Percentiles rank a stretch among this genome's conserved stretches.
Conservation (phyloP, 30 jellyfish, hydroid and myxozoan genomes). For the Turritopsis rubra region DNA sequence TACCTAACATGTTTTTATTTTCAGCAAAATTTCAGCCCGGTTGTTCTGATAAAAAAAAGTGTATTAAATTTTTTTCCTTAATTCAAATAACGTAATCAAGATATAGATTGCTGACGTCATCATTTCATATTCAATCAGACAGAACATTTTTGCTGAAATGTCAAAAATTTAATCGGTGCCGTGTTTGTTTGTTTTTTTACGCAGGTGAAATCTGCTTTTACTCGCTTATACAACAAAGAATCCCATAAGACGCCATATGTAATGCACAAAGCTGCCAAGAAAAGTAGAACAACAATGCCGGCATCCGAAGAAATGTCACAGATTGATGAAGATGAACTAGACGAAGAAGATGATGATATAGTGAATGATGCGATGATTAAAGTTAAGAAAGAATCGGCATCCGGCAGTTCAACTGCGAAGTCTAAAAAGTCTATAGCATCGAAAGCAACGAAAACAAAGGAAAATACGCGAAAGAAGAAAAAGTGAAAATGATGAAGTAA, state of each 20-base stretch:
- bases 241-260: constrained; percentile 75
- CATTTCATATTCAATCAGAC: too few species aligned
- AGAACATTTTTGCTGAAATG: neutral
- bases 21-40: too few species aligned
- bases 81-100: too few species aligned
- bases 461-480: neutral
- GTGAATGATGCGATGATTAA: constrained; percentile 58
- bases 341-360: constrained; percentile 56
- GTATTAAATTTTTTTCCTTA: too few species aligned
- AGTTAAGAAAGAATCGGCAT: constrained; percentile 39
- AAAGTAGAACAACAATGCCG: constrained; percentile 47
- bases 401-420: too few species aligned
- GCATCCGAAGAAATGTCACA: constrained; percentile 27
- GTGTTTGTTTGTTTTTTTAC: neutral
- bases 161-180: neutral
- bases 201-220: constrained; percentile 92
- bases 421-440: neutral
- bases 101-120: too few species aligned
- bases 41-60: too few species aligned
- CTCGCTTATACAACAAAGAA: constrained; percentile 83
- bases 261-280: constrained; percentile 45
- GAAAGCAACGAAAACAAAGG: neutral
- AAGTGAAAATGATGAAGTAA: neutral
- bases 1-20: too few species aligned
- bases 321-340: constrained; percentile 24